Base-by-base conservation (phyloP, 2,113 vertebrate species). In the Dicrurus megarhynchus region DNA sequence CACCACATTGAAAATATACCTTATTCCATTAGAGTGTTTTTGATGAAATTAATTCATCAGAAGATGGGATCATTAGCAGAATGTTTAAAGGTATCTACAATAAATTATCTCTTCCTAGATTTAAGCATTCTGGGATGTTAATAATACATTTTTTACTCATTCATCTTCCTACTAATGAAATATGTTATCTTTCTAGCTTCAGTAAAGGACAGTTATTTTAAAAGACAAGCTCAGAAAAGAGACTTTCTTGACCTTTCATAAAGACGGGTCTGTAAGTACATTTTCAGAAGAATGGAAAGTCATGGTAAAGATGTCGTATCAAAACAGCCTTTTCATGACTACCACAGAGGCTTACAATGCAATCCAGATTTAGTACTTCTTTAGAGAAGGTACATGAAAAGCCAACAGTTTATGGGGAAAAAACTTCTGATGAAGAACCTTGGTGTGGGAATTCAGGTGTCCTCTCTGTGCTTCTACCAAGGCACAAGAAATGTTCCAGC, bases 141-240 rank as follows among this genome's bases (percentile, higher is more conserved):
- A 95, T 89, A 93, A 96, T 86, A 83, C 37, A 87, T 93, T 93
- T 96, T 97, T 97, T 65, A 76, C 67, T 70, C 57, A 97, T 95
- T 97, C 70, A 95, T 97, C 95, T 96, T 90, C 84, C 63, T 93
- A 82, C 93, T 96, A 97, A 91, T 80, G 82, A 96, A 94, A 95
- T 71, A 83, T 4, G 23, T 87, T 96, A 78, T 81, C 81, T 89
- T 76, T 84, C 39, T 10, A 84, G 67, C 32, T 94, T 91, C 50
- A 94, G 81, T 95, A 94, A 87, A 35, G 76, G 52, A 84, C 75
- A 74, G 73, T 86, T 87, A 84, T 95, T 96, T 97, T 63, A 86
- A 95, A 94, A 96, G 82, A 80, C 30, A 83, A 60, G 63, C 19
- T 95, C 49, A 82, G 46, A 92, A 78, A 88, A 86, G 35, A 92